These are phyloP conservation scores for Paramisgurnus dabryanus DNA, from an alignment of 2,113 vertebrate species.

Conservation along the genomic window DNA sequence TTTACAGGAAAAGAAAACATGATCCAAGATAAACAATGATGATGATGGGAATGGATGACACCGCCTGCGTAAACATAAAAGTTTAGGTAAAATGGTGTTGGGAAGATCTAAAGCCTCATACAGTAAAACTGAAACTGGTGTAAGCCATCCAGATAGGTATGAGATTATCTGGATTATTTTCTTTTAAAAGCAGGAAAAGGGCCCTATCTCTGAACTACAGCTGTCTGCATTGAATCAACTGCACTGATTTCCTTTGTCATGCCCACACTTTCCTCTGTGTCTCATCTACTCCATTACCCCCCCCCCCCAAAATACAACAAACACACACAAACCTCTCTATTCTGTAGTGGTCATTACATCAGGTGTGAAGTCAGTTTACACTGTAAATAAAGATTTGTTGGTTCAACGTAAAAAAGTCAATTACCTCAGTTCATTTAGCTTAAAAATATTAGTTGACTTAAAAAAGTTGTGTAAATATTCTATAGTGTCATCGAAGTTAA, in stretches of 20 bases:
- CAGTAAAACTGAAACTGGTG: neutral
- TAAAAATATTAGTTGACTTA: no score
- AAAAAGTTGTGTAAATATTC: no score
- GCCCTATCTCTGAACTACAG: neutral
- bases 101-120: neutral
- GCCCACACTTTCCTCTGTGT: conserved; percentile 5
- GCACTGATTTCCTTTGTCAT: conserved; percentile 16
- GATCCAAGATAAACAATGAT: neutral
- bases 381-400: neutral
- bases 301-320: neutral
- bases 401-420: neutral
- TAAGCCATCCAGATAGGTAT: neutral
- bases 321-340: neutral
- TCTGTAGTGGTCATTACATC: conserved; percentile 27
- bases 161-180: neutral
- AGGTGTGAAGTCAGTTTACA: neutral
- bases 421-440: no score
- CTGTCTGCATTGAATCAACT: neutral
- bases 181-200: neutral
- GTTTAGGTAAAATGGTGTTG: neutral
- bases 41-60: neutral
- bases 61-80: neutral
- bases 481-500: no score
- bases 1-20: conserved; percentile 12
- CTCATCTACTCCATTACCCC: conserved; percentile 3